phyloP scores from a whole-genome alignment of 2,888 invertebrate genomes.

The Thera britannica region DNA sequence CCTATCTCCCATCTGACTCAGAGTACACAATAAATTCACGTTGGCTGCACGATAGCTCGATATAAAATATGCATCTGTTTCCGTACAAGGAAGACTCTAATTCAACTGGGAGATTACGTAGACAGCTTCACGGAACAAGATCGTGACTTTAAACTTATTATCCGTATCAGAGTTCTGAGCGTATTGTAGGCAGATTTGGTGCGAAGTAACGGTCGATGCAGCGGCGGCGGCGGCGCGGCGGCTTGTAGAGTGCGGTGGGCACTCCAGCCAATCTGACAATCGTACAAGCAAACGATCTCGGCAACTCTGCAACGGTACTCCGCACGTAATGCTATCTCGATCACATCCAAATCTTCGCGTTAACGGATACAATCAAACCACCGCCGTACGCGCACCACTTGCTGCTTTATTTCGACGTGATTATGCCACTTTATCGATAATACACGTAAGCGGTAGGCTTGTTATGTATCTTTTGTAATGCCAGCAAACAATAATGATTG shows the following conservation, averaged over 20 bases:
- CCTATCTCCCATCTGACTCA: slow-evolving; percentile 39
- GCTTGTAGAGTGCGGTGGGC: slow-evolving; percentile 50
- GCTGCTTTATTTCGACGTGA: slow-evolving; percentile 42
- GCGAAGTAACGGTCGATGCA: slow-evolving; percentile 68
- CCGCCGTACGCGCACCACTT: slow-evolving; percentile 30
- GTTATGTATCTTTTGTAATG: not conserved
- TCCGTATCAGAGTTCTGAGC: slow-evolving; percentile 75
- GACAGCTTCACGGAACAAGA: slow-evolving; percentile 70
- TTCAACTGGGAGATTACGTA: slow-evolving; percentile 72
- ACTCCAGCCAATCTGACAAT: slow-evolving; percentile 60
- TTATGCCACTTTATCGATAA: slow-evolving; percentile 31
- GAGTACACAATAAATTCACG: slow-evolving; percentile 54
- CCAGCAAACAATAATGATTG: not conserved
- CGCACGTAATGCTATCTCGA: slow-evolving; percentile 70
- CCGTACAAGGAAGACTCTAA: slow-evolving; percentile 76
- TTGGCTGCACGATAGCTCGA: slow-evolving; percentile 50
- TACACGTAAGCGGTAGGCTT: slow-evolving; percentile 20
- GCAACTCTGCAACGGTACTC: slow-evolving; percentile 66
- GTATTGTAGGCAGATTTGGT: slow-evolving; percentile 82
- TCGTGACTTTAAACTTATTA: slow-evolving; percentile 81
- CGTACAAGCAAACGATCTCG: slow-evolving; percentile 66
- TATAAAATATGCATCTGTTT: slow-evolving; percentile 49
- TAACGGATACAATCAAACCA: slow-evolving; percentile 41
- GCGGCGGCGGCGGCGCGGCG: slow-evolving; percentile 27
- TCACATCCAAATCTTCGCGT: slow-evolving; percentile 65